Evolutionary conservation across 2,888 invertebrate genomes (phyloP).

Genomic region (Syritta pipiens): DNA sequence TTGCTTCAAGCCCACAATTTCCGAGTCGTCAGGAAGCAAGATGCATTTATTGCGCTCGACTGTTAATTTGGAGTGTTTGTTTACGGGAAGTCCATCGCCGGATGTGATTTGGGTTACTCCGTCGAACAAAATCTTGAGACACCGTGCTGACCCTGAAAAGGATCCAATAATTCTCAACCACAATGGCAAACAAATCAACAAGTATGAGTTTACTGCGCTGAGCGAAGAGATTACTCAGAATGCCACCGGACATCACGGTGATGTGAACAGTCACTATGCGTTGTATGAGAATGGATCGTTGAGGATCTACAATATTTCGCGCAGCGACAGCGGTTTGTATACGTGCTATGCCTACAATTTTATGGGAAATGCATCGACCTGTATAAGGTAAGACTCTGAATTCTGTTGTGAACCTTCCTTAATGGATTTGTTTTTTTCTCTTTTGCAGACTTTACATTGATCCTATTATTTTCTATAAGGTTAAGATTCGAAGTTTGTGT

Average conservation of each 20-base stretch:
- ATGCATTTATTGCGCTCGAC: conserved; percentile 84
- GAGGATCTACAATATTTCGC: conserved; percentile 85
- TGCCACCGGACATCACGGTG: conserved; percentile 72
- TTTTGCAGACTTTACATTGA: conserved; percentile 86
- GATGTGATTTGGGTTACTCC: conserved; percentile 93
- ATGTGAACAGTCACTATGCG: conserved; percentile 73
- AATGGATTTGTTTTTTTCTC: not conserved
- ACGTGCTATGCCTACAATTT: conserved; percentile 92
- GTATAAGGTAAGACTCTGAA: conserved; percentile 81
- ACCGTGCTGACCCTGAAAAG: conserved; percentile 86
- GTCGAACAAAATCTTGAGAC: conserved; percentile 85
- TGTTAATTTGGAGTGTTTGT: conserved; percentile 88
- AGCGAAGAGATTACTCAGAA: conserved; percentile 74
- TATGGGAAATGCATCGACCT: conserved; percentile 87
- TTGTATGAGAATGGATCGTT: conserved; percentile 89
- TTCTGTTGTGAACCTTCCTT: not conserved
- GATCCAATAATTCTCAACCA: conserved; percentile 76
- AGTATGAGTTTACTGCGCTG: conserved; percentile 75
- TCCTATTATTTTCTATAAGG: conserved; percentile 90
- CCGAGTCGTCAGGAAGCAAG: conserved; percentile 83
- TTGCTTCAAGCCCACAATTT: conserved; percentile 84
- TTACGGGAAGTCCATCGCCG: conserved; percentile 87
- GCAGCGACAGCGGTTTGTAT: conserved; percentile 91
- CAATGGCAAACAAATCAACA: conserved; percentile 74
- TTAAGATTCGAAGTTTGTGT: conserved; percentile 90